Conservation (phyloP, 2,797 vertebrate species). For the Stomatorhinus walkeri region DNA sequence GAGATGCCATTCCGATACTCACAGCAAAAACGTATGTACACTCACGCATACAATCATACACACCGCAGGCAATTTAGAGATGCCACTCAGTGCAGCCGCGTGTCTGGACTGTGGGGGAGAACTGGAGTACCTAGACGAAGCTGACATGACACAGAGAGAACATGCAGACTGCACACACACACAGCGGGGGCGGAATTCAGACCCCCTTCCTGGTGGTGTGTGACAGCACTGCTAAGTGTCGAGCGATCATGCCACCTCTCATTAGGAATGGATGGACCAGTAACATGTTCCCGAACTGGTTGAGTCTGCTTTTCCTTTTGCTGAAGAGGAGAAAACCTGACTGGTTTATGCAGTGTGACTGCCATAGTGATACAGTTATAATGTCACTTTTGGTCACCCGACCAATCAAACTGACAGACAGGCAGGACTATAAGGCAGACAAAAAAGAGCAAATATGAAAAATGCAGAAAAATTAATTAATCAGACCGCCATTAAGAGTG, state of each 20-base stretch:
- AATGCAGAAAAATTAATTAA: not conserved
- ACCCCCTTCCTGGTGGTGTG: not conserved
- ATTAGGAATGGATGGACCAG: not conserved
- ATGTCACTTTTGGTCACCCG: not conserved
- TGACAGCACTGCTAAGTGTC: not conserved
- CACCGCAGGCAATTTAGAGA: not conserved
- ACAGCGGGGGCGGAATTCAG: not conserved
- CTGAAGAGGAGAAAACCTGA: not conserved
- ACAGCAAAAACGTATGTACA: not conserved
- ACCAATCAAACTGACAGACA: not conserved
- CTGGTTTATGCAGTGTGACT: not conserved
- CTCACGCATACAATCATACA: not conserved
- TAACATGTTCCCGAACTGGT: not conserved
- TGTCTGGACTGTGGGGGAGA: not conserved
- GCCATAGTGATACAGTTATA: not conserved
- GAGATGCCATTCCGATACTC: not conserved
- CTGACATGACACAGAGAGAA: not conserved
- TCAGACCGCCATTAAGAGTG: not conserved
- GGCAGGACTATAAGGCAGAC: not conserved
- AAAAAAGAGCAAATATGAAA: not conserved
- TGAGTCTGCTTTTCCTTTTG: not conserved
- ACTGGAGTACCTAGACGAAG: not conserved
- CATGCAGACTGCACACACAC: not conserved
- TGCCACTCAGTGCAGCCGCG: not conserved
- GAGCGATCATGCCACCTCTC: not conserved